phyloP scores from a whole-genome alignment of 2,113 vertebrate species.

The Pseudopipra pipra region DNA sequence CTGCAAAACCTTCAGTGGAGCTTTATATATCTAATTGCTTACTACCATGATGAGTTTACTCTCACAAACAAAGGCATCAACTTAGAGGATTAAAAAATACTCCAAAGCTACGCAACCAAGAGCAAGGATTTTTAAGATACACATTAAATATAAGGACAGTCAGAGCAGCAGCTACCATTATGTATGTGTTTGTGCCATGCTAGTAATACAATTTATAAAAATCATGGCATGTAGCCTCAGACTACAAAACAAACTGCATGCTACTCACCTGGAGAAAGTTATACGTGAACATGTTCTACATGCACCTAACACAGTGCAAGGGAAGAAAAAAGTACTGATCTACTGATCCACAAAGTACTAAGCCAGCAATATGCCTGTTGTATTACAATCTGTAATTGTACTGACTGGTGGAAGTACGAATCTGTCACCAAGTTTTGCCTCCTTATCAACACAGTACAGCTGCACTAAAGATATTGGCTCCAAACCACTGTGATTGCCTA shows the following conservation, averaged over 20 bases:
- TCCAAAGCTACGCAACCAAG: background rate
- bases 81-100: background rate
- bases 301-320: background rate
- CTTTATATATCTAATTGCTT: background rate
- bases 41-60: background rate
- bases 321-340: background rate
- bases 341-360: background rate
- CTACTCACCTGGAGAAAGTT: background rate
- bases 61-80: background rate
- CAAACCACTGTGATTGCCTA: background rate
- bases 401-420: background rate
- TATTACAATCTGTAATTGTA: background rate
- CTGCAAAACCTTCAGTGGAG: background rate
- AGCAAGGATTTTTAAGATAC: background rate
- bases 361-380: background rate
- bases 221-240: background rate
- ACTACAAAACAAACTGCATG: background rate
- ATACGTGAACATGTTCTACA: background rate
- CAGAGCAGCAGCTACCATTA: background rate
- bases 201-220: background rate
- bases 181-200: background rate
- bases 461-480: background rate
- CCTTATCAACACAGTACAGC: background rate
- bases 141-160: background rate
- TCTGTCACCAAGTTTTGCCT: background rate